A percentile compares a stretch with the other conserved stretches of the same genome.
phyloP scores from a whole-genome alignment of 1,140 invertebrate genomes.

The Drosophila lowei region DNA sequence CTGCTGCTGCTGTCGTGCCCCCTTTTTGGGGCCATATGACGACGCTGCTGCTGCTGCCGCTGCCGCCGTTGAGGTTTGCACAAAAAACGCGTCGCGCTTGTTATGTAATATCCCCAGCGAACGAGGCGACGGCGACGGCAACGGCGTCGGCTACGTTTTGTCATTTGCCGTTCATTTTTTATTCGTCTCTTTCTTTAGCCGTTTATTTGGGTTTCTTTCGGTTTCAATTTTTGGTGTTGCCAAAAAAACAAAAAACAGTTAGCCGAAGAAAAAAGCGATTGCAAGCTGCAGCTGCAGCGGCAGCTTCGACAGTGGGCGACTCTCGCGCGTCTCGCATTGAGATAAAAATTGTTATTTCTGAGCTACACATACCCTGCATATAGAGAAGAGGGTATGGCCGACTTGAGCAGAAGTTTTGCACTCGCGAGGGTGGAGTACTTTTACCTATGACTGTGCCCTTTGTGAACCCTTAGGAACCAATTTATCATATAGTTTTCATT shows the following conservation, averaged over 20 bases:
- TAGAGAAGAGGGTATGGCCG: no score
- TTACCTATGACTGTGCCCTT: no score
- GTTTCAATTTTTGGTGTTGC: slow-evolving; percentile 58
- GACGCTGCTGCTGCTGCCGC: slow-evolving; percentile 32
- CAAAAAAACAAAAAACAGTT: slow-evolving; percentile 51
- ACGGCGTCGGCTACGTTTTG: slow-evolving; percentile 54
- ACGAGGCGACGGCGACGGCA: slow-evolving; percentile 31
- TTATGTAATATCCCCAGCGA: slow-evolving; percentile 65
- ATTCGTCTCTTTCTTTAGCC: slow-evolving; percentile 11
- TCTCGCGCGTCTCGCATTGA: slow-evolving; percentile 40
- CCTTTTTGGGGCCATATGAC: slow-evolving; percentile 76
- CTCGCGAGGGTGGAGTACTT: no score
- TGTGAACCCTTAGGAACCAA: no score
- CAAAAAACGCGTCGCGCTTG: slow-evolving; percentile 73
- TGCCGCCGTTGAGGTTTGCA: slow-evolving; percentile 50
- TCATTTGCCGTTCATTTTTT: slow-evolving; percentile 59
- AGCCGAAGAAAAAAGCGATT: slow-evolving; percentile 43
- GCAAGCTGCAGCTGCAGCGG: slow-evolving; percentile 47
- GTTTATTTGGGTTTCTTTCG: slow-evolving; percentile 36
- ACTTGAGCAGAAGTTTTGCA: no score
- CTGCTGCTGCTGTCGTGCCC: slow-evolving; percentile 67
- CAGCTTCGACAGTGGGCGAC: slow-evolving; percentile 54
- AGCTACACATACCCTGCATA: background rate
- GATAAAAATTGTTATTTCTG: slow-evolving; percentile 33
- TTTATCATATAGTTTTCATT: no score